Conservation (phyloP, 1,140 invertebrate species). For the Trachymyrmex septentrionalis region DNA sequence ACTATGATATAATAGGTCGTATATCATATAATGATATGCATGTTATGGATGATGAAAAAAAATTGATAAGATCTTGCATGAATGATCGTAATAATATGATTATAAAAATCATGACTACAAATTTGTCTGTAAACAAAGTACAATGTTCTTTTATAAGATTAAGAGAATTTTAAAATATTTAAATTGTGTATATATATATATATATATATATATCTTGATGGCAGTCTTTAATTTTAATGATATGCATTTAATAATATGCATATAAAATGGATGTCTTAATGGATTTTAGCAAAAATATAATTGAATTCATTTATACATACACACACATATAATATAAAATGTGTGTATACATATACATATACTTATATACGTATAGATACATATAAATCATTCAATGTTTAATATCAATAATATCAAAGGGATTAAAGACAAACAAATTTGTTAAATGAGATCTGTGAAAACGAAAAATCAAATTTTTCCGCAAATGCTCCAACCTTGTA, state of each 20-base stretch:
- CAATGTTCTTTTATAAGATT: background rate
- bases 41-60: constrained; percentile 47
- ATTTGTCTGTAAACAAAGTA: constrained; percentile 45
- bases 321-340: background rate
- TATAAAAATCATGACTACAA: constrained; percentile 36
- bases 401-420: constrained; percentile 26
- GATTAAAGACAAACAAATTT: constrained; percentile 61
- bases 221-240: too few relatives aligned
- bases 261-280: too few relatives aligned
- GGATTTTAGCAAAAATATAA: constrained; percentile 35
- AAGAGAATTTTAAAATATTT: constrained; percentile 17
- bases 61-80: constrained; percentile 16
- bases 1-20: constrained; percentile 18
- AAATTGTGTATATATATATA: background rate
- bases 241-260: too few relatives aligned
- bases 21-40: constrained; percentile 61
- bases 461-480: constrained; percentile 74
- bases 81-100: constrained; percentile 24
- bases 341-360: background rate
- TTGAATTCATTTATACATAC: constrained; percentile 26
- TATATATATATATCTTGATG: too few relatives aligned
- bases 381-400: constrained; percentile 39
- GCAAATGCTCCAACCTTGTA: constrained; percentile 85
- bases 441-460: constrained; percentile 55
- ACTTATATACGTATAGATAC: background rate